These are phyloP conservation scores for Sebastes baramenuke DNA, from an alignment of 2,797 vertebrate species.

Conservation along the genomic window DNA sequence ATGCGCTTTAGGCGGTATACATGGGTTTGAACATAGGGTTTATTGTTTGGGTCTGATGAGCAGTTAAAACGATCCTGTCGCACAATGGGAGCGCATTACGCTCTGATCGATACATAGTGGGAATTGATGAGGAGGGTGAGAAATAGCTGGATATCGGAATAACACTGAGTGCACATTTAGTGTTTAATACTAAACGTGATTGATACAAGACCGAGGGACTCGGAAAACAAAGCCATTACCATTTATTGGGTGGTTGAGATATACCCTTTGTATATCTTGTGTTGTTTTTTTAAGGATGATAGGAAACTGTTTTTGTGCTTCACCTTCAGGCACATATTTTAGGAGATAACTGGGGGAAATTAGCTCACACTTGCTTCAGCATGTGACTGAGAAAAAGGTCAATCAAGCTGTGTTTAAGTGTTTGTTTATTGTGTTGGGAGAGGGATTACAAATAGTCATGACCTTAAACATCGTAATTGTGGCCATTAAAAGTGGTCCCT, in stretches of 20 bases:
- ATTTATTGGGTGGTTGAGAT: neutral
- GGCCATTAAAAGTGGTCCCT: neutral
- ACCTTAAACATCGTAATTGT: conserved; percentile 1
- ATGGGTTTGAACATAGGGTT: conserved; percentile 28
- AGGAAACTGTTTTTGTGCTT: neutral
- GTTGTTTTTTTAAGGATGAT: neutral
- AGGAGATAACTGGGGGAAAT: neutral
- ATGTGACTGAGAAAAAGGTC: conserved; percentile 1
- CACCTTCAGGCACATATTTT: neutral
- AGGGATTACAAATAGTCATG: neutral
- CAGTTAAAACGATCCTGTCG: conserved; percentile 37
- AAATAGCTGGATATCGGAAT: conserved; percentile 14
- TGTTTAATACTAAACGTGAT: conserved; percentile 16
- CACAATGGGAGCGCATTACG: conserved; percentile 25
- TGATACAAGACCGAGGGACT: neutral
- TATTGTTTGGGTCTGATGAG: conserved; percentile 40
- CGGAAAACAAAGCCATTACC: conserved; percentile 7
- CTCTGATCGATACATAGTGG: conserved; percentile 36
- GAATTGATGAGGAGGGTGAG: conserved; percentile 33
- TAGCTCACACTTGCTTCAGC: neutral
- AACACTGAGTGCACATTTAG: conserved; percentile 22
- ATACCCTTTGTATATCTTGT: neutral
- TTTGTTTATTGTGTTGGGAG: neutral
- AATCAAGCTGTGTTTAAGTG: neutral
- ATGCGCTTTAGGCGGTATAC: conserved; percentile 26